Conservation (phyloP, 2,797 vertebrate species). For the Hydrolagus colliei region DNA sequence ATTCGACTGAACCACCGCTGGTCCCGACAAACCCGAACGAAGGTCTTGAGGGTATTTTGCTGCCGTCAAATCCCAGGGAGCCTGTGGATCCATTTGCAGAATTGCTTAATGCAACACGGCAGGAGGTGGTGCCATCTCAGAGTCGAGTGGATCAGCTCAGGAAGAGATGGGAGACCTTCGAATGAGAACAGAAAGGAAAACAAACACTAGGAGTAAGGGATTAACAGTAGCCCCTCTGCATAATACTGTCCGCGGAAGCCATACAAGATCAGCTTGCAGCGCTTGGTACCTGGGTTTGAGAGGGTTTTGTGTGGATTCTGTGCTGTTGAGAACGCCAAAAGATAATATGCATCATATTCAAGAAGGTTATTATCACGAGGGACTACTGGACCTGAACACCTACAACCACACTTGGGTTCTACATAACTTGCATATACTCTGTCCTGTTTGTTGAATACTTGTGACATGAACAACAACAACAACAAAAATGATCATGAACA, state of each 20-base stretch:
- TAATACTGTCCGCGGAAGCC: conserved; percentile 13
- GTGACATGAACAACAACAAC: not conserved
- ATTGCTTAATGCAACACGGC: conserved; percentile 73
- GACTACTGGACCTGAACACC: not conserved
- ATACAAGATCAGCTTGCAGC: not conserved
- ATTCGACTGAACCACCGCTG: conserved; percentile 50
- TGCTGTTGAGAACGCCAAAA: not conserved
- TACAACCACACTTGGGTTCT: not conserved
- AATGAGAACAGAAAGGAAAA: conserved; percentile 53
- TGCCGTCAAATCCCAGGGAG: conserved; percentile 37
- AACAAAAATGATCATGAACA: no score
- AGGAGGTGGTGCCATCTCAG: conserved; percentile 59
- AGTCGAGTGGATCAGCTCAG: conserved; percentile 79
- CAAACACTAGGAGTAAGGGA: no score
- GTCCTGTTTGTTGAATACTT: not conserved
- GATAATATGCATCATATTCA: not conserved
- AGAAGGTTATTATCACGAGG: not conserved
- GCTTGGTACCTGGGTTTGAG: not conserved
- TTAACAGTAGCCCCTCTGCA: conserved; percentile 3
- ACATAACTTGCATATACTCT: not conserved
- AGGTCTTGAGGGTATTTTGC: conserved; percentile 35
- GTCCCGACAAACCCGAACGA: conserved; percentile 41
- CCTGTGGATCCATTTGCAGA: conserved; percentile 84
- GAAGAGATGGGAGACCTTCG: conserved; percentile 90
- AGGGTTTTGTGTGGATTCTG: not conserved